Evolutionary conservation across 2,113 vertebrate genomes (phyloP), one percentile per base, ranked within the genome.

Genomic region (Pogonocichla stellata): DNA sequence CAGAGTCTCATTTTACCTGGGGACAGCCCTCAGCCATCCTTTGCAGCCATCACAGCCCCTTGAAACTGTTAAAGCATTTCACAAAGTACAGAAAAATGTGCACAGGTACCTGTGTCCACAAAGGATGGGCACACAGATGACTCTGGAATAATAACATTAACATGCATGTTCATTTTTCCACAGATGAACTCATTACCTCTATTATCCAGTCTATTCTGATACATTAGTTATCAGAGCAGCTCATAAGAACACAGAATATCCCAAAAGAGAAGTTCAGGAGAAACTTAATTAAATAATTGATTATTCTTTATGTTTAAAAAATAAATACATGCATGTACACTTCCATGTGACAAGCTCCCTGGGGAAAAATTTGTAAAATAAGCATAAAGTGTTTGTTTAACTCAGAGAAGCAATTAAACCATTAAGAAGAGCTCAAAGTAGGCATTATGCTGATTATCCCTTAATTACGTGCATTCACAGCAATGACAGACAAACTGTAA

Each of bases 391-490:
- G 54, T 93, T 97, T 93, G 38, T 80, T 97, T 94, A 95, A 92
- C 82, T 91, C 47, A 36, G 75, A 95, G 84, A 96, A 91, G 90
- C 86, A 97, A 96, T 96, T 95, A 96, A 87, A 79, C 67, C 88
- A 91, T 96, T 97, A 95, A 86, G 50, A 75, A n/a, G 48, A 88
- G 74, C 95, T 92, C 78, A 64, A 91, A 97, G 88, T 42, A 90
- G 70, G 50, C 78, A 97, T 96, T 96, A 95, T 74, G 85, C 64
- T 93, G 94, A 95, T 96, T 96, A 95, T n/a, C 71, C 80, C 80
- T 60, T 91, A 95, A 97, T 75, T 95, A 85, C 11, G 47, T 9
- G 12, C 83, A 86, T 83, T 92, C 91, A 81, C 75, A 71, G 78
- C 62, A 50, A 67, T 14, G 82, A 87, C 86, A 54, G 36, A 69